A percentile compares a stretch with the other conserved stretches of the same genome.
Evolutionary conservation across 2,888 invertebrate species (phyloP).

Genomic region (Hanleya hanleyi): DNA sequence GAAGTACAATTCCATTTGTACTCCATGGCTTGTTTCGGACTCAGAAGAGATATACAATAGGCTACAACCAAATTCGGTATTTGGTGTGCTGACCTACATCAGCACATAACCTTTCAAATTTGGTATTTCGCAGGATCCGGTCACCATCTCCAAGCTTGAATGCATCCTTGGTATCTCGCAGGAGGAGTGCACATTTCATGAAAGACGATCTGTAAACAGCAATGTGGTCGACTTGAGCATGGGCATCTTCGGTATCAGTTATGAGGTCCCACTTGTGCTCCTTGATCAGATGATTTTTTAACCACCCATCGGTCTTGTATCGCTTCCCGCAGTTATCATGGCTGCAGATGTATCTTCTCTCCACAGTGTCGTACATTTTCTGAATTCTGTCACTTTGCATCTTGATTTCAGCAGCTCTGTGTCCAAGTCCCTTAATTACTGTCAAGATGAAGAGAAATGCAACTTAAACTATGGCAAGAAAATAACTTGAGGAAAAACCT

Average conservation of each 20-base stretch:
- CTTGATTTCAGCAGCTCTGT: constrained; percentile 7
- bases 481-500: too few relatives aligned
- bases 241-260: background rate
- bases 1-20: constrained; percentile 37
- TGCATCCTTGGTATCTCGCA: constrained; percentile 35
- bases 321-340: background rate
- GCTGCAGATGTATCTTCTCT: background rate
- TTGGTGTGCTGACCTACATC: constrained; percentile 29
- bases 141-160: constrained; percentile 33
- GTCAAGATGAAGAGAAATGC: too few relatives aligned
- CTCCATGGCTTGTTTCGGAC: constrained; percentile 12
- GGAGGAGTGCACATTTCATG: constrained; percentile 24
- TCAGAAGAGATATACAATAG: constrained; percentile 21
- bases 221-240: constrained; percentile 2
- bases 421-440: background rate
- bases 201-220: constrained; percentile 17
- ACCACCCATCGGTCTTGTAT: constrained; percentile 8
- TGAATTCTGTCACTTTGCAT: background rate
- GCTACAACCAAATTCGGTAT: constrained; percentile 37
- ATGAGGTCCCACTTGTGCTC: background rate
- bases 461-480: too few relatives aligned
- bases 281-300: constrained; percentile 12
- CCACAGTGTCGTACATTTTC: background rate
- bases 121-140: constrained; percentile 24
- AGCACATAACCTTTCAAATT: constrained; percentile 34